These are phyloP conservation scores for Salmo trutta DNA, from an alignment of 2,797 vertebrate genomes.

Conservation along the genomic window DNA sequence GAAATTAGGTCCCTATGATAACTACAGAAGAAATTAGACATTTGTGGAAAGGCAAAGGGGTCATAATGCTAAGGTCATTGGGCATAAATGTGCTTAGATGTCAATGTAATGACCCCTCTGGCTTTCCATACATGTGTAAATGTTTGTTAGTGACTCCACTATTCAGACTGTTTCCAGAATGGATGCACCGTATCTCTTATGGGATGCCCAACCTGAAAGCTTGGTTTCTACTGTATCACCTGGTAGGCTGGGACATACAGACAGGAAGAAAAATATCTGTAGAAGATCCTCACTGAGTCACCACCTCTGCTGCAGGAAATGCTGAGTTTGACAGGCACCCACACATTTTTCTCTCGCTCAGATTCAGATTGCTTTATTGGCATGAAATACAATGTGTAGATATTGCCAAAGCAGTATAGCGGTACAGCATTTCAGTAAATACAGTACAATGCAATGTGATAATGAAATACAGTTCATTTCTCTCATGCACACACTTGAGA, in stretches of 20 bases:
- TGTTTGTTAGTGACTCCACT: background rate
- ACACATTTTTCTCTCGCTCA: background rate
- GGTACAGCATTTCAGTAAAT: too few species aligned
- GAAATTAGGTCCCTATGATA: background rate
- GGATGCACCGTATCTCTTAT: background rate
- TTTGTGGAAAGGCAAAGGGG: background rate
- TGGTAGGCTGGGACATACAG: background rate
- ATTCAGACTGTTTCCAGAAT: background rate
- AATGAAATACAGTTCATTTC: constrained; percentile 14
- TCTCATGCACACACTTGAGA: background rate
- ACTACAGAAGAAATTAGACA: background rate
- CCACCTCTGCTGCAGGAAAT: constrained; percentile 5
- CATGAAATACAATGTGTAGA: too few species aligned
- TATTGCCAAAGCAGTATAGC: too few species aligned
- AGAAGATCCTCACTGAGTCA: constrained; percentile 31
- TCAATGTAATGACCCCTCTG: background rate
- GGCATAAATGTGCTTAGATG: background rate
- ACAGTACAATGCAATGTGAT: too few species aligned
- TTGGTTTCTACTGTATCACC: background rate
- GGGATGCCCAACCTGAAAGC: background rate
- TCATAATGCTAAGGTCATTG: background rate
- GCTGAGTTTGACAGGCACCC: background rate
- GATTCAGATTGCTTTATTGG: too few species aligned
- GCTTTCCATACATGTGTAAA: background rate
- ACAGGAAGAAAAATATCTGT: background rate